Conservation (phyloP, 2,113 vertebrate genomes). For the Alouatta palliata region DNA sequence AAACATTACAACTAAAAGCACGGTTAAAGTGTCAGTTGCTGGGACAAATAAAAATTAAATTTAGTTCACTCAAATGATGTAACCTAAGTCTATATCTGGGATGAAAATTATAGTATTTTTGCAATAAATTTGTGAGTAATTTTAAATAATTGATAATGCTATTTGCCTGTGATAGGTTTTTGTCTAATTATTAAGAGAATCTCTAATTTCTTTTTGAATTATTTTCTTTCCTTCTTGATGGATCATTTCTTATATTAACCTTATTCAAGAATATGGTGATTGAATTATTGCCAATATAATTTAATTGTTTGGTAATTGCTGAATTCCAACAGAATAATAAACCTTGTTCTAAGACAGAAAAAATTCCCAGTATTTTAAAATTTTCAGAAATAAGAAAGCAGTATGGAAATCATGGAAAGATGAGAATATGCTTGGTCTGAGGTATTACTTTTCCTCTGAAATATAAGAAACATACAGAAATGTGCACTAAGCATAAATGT, state of each 20-base stretch:
- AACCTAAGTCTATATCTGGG: not conserved
- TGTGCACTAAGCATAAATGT: not conserved
- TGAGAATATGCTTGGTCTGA: not conserved
- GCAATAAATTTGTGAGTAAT: slow-evolving; percentile 51
- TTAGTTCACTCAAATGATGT: not conserved
- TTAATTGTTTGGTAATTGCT: slow-evolving; percentile 35
- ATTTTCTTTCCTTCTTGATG: slow-evolving; percentile 68
- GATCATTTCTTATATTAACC: slow-evolving; percentile 73
- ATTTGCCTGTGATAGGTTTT: slow-evolving; percentile 70
- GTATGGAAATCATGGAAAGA: not conserved
- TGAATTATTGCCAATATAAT: slow-evolving; percentile 41
- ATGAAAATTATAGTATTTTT: not conserved
- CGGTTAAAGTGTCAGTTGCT: not conserved
- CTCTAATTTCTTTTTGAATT: slow-evolving; percentile 63
- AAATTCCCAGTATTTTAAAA: not conserved
- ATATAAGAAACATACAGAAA: not conserved
- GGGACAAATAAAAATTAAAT: slow-evolving; percentile 11
- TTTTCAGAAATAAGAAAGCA: not conserved
- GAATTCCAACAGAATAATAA: not conserved
- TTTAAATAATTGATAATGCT: slow-evolving; percentile 72
- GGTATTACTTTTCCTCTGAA: not conserved
- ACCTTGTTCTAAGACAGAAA: not conserved
- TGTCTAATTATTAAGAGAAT: slow-evolving; percentile 71
- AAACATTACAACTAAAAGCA: not conserved
- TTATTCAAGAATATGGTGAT: slow-evolving; percentile 59